A percentile compares a stretch with the other conserved stretches of the same genome.
These are phyloP conservation scores for Cricetomys ansorgei DNA, from an alignment of 2,113 vertebrate species.

Conservation along the genomic window DNA sequence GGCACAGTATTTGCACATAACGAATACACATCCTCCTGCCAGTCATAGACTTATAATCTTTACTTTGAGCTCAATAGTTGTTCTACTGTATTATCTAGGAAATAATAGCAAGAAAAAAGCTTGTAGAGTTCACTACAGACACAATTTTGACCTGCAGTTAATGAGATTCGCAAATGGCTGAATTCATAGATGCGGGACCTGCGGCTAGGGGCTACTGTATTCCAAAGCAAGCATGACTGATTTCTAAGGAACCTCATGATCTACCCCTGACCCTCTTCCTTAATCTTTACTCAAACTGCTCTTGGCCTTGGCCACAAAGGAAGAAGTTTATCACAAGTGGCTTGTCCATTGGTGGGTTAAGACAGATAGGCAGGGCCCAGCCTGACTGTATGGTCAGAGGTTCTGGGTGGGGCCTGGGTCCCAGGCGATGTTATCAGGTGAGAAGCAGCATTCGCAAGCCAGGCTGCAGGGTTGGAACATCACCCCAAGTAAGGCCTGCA, in stretches of 20 bases:
- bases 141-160: not conserved
- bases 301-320: not conserved
- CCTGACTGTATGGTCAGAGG: not conserved
- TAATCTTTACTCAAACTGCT: not conserved
- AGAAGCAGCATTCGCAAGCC: not conserved
- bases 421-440: not conserved
- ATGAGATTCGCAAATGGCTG: not conserved
- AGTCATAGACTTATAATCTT: not conserved
- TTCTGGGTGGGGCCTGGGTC: too few relatives aligned
- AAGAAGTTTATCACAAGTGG: not conserved
- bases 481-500: not conserved
- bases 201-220: not conserved
- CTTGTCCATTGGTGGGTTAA: not conserved
- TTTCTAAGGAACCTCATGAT: not conserved
- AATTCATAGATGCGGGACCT: not conserved
- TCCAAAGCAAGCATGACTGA: not conserved
- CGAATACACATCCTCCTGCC: not conserved
- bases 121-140: not conserved
- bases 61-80: not conserved
- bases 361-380: not conserved
- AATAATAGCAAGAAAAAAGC: not conserved
- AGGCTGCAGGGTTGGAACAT: accelerated
- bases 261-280: not conserved
- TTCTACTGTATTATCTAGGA: not conserved
- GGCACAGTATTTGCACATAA: not conserved